Percentiles rank a stretch among this genome's conserved stretches.
phyloP scores from a whole-genome alignment of 2,113 vertebrate species.

The Plecturocebus donacophilus region DNA sequence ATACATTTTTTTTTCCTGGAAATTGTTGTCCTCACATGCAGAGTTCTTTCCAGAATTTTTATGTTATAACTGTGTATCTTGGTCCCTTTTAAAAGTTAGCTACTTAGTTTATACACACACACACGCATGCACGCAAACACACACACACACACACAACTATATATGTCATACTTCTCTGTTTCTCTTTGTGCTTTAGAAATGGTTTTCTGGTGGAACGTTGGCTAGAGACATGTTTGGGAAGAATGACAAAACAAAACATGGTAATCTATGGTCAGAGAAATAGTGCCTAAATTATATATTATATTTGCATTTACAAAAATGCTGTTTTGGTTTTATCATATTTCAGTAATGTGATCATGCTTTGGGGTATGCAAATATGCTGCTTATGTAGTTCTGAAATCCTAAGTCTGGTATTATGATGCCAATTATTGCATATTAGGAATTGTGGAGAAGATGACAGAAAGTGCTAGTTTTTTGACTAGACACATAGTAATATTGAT shows the following conservation, averaged over 20 bases:
- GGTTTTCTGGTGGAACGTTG: constrained; percentile 51
- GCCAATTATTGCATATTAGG: background rate
- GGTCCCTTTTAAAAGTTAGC: background rate
- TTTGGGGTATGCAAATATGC: background rate
- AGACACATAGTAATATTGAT: background rate
- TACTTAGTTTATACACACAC: background rate
- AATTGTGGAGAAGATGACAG: background rate
- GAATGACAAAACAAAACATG: constrained; percentile 32
- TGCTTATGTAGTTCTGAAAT: background rate
- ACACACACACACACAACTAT: too few species aligned
- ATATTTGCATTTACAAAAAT: background rate
- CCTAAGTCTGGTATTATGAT: background rate
- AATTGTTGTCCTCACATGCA: background rate
- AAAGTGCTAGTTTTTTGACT: background rate
- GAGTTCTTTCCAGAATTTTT: constrained; percentile 10
- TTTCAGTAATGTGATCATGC: constrained; percentile 51
- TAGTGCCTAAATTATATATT: constrained; percentile 40
- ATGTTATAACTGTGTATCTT: background rate
- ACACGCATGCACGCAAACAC: too few species aligned
- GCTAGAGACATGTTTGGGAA: background rate
- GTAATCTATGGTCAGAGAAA: constrained; percentile 34
- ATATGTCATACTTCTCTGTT: background rate
- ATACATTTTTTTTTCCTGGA: background rate
- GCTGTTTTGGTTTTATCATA: background rate
- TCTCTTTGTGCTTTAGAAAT: constrained; percentile 37